Evolutionary conservation across 2,888 invertebrate genomes (phyloP).

Genomic region (Pristionchus fissidentatus): DNA sequence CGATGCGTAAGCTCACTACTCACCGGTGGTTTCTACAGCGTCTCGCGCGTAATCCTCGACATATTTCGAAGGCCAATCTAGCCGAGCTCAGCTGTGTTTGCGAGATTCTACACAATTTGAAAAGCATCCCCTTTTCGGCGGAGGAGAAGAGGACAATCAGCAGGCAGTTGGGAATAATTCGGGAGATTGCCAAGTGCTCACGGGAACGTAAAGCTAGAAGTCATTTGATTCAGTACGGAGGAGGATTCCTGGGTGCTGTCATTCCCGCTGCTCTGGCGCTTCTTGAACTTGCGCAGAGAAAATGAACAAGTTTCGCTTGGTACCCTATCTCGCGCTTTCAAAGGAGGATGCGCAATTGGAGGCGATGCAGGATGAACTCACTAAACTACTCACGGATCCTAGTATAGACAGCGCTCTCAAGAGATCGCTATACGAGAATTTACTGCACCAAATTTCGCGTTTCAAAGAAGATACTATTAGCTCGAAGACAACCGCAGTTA

Average conservation of each 20-base stretch:
- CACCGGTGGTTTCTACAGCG: background rate
- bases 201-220: slow-evolving; percentile 1
- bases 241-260: background rate
- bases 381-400: background rate
- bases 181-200: slow-evolving; percentile 5
- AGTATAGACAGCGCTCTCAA: background rate
- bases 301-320: slow-evolving; percentile 27
- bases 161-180: background rate
- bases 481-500: background rate
- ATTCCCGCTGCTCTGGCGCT: slow-evolving; percentile 4
- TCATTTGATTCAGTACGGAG: background rate
- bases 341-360: slow-evolving; percentile 11
- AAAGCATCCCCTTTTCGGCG: background rate
- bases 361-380: slow-evolving; percentile 5
- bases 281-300: background rate
- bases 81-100: slow-evolving; percentile 4
- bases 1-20: slow-evolving; percentile 1
- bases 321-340: background rate
- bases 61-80: background rate
- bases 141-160: background rate
- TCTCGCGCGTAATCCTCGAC: slow-evolving; percentile 11
- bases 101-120: slow-evolving; percentile 27
- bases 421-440: background rate
- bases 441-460: background rate
- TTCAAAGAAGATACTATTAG: background rate